A percentile compares a stretch with the other conserved stretches of the same genome.
Conservation (phyloP, 1,140 invertebrate genomes). For the Lysiphlebus fabarum region DNA sequence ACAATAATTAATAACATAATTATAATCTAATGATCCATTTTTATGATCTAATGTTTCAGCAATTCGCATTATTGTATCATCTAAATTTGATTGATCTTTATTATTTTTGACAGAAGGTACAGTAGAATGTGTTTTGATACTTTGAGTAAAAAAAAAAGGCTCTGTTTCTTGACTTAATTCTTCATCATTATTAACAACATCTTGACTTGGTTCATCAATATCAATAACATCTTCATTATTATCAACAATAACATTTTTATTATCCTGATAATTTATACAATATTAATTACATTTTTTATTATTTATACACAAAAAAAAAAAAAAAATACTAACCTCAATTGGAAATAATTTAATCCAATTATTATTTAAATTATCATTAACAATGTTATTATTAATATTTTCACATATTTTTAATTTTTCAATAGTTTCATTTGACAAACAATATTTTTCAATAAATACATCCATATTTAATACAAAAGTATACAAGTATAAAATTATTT, state of each 20-base stretch:
- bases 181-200: not conserved
- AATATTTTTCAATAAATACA: conserved; percentile 21
- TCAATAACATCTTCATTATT: conserved; percentile 1
- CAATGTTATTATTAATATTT: not conserved
- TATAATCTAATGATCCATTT: conserved; percentile 21
- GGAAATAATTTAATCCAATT: conserved; percentile 9
- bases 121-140: not conserved
- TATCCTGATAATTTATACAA: too few relatives aligned
- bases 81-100: not conserved
- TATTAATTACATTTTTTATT: not conserved
- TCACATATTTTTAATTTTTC: conserved; percentile 13
- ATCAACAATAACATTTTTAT: not conserved
- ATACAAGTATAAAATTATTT: not conserved
- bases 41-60: conserved; percentile 18
- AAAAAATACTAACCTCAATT: conserved; percentile 11
- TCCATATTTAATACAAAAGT: conserved; percentile 12
- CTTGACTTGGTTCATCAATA: not conserved
- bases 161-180: not conserved
- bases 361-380: not conserved
- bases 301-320: too few relatives aligned
- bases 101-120: not conserved
- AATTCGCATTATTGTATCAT: conserved; percentile 17
- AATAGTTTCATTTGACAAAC: conserved; percentile 16
- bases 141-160: conserved; percentile 24
- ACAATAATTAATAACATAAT: conserved; percentile 28